Evolutionary conservation across 2,797 vertebrate species (phyloP).

Genomic region (Syngnathus acus): DNA sequence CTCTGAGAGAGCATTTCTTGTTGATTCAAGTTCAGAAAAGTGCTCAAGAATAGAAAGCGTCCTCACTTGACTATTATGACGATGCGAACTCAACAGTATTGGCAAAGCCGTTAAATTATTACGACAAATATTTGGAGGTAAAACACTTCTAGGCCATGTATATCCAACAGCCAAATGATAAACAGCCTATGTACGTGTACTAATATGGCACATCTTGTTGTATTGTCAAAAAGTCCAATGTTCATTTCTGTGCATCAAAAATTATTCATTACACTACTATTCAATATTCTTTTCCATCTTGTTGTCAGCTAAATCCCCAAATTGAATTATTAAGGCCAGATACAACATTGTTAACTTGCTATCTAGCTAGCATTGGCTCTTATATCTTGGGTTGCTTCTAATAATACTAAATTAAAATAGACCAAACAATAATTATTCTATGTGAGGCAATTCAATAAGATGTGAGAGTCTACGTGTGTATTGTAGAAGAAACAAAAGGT

Average conservation of each 20-base stretch:
- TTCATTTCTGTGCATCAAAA: background rate
- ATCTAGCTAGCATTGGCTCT: background rate
- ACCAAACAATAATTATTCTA: background rate
- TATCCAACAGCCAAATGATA: background rate
- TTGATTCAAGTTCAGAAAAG: background rate
- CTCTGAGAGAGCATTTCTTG: background rate
- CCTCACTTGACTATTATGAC: background rate
- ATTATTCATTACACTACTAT: background rate
- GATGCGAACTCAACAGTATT: background rate
- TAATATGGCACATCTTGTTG: background rate
- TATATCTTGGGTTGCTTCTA: background rate
- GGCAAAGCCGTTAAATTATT: background rate
- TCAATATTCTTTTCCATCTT: background rate
- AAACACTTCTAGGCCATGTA: background rate
- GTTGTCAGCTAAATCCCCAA: background rate
- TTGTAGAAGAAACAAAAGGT: too few relatives aligned
- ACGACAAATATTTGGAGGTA: background rate
- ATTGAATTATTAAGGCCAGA: background rate
- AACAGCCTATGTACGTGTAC: background rate
- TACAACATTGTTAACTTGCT: background rate
- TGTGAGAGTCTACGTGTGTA: background rate
- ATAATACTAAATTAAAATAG: background rate
- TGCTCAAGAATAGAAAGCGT: background rate
- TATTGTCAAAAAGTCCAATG: background rate
- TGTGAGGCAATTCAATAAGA: background rate